Base-by-base conservation (phyloP, 2,888 invertebrate genomes). In the Megamerina dolium region DNA sequence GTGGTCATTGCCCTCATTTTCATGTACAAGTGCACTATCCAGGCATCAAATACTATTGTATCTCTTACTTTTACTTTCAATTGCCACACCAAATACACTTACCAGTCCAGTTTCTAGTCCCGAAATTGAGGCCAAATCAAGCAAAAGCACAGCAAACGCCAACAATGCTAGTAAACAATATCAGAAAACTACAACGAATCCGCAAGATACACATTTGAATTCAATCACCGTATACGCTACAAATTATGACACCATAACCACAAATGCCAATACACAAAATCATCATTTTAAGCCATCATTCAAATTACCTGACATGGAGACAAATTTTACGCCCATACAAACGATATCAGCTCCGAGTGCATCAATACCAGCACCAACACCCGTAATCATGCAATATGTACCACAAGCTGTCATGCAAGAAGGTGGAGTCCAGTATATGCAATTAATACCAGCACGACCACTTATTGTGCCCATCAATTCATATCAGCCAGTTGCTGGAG, bases 371-470 rank as follows among this genome's bases (percentile, higher is more conserved):
- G 30, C 5, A 30, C 57, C 37, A 1, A 32, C 51, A 49, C 70
- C 70, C 1, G 60, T 71, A 37, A 44, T 71, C 34, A 68, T 71
- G 68, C 71, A 71, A 40, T 71, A 71, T 45, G 43, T 70, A 27
- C 67, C 70, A 3, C 62, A 66, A 5, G 60, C 64, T 32, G 38
- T 57, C 3, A 50, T 60, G 4, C 50, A 60, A 16, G 60, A 61
- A 37, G 63, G 60, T 37, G 63, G 65, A 2, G 56, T 70, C 4
- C 70, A 71, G 41, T 71, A 70, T 45, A 50, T 71, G 6, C 70
- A 71, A 41, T 45, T 71, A 13, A 68, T 71, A 40, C 71, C 70
- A 32, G 68, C 68, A 0, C 59, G 68, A 2, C 71, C 71, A 12
- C 57, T 70, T 10, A 63, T 70, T 29, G 68, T 71, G 45, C 71